Conservation (phyloP, 2,797 vertebrate species). For the Rhynchotus rufescens region DNA sequence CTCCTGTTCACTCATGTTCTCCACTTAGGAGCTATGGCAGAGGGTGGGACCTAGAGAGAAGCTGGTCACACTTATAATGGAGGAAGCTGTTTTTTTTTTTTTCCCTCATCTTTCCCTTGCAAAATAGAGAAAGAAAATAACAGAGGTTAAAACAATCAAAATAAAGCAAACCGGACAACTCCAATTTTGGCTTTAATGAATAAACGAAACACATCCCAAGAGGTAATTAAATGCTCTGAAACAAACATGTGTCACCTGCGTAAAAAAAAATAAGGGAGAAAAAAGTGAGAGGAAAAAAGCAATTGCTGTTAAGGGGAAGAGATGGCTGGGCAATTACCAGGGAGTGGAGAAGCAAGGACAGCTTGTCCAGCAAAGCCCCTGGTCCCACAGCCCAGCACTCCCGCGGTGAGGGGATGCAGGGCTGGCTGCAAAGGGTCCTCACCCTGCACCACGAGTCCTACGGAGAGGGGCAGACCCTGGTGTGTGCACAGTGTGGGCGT, state of each 20-base stretch:
- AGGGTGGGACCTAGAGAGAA: not conserved
- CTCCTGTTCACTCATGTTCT: fast-evolving
- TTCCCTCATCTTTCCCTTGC: not conserved
- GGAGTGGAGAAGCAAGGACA: not conserved
- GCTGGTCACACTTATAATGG: not conserved
- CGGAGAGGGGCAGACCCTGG: not conserved
- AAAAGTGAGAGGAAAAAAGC: slow-evolving; percentile 23
- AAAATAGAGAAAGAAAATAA: not conserved
- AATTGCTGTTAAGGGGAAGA: slow-evolving; percentile 9
- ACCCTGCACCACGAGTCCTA: fast-evolving
- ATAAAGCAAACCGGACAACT: slow-evolving; percentile 34
- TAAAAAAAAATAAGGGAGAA: not conserved
- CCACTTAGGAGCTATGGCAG: not conserved
- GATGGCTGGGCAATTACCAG: not conserved
- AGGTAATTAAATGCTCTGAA: slow-evolving; percentile 56
- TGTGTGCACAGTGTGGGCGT: not conserved
- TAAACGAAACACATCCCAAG: slow-evolving; percentile 61
- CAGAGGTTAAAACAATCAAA: not conserved
- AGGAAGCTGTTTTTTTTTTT: not conserved
- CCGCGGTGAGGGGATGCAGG: fast-evolving
- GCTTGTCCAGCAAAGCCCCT: not conserved
- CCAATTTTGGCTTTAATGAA: slow-evolving; percentile 54
- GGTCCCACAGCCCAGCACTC: not conserved
- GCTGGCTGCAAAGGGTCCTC: not conserved
- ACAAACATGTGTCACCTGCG: slow-evolving; percentile 44